Conservation (phyloP, 2,797 vertebrate species). For the Pseudocheirus occidentalis region DNA sequence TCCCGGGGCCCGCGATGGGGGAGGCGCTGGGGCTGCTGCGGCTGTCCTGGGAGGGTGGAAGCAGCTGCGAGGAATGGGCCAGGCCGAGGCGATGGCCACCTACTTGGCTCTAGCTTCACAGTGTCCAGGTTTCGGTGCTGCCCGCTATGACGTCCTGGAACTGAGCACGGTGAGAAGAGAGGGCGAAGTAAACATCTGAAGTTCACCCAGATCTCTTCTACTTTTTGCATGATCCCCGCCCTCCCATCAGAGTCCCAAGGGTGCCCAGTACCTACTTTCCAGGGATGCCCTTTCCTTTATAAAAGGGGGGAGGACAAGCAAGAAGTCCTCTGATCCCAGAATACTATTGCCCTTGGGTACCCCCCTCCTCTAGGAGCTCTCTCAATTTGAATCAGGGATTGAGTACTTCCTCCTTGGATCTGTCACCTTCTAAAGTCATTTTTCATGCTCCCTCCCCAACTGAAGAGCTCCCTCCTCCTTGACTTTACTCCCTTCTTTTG, state of each 20-base stretch:
- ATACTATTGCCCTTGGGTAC: background rate
- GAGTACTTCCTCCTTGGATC: background rate
- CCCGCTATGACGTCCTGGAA: constrained; percentile 91
- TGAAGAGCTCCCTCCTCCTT: background rate
- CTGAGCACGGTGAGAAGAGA: constrained; percentile 82
- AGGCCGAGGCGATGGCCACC: constrained; percentile 92
- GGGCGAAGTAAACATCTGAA: constrained; percentile 74
- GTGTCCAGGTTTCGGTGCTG: constrained; percentile 96
- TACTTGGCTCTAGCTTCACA: constrained; percentile 92
- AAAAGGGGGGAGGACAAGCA: background rate
- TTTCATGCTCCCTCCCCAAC: background rate
- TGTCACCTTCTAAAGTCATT: background rate
- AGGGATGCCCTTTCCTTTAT: background rate
- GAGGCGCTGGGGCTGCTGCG: constrained; percentile 87
- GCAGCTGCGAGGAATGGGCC: constrained; percentile 90
- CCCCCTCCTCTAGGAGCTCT: background rate
- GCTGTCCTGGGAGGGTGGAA: constrained; percentile 93
- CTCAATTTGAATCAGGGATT: background rate
- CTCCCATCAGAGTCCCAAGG: constrained; percentile 13
- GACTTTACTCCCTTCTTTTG: constrained; percentile 27
- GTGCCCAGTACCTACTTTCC: background rate
- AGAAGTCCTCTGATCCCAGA: background rate
- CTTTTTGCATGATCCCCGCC: constrained; percentile 56
- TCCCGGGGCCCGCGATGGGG: constrained; percentile 86
- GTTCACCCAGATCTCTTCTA: constrained; percentile 61